Base-by-base conservation (phyloP, 1,140 invertebrate genomes). In the Conopomorpha cramerella region DNA sequence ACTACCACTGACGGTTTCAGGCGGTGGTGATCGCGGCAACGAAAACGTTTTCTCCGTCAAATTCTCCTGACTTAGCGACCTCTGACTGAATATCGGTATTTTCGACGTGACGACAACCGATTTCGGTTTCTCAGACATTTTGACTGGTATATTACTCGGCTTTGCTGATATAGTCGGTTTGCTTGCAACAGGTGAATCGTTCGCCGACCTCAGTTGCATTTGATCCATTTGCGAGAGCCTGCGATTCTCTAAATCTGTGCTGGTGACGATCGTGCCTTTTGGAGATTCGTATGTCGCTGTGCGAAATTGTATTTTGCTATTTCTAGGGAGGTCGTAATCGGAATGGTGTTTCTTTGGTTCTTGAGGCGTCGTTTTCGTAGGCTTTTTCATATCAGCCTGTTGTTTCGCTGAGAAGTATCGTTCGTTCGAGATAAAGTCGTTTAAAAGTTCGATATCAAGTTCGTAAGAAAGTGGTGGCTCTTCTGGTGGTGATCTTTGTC, bases 201-300 rank as follows among this genome's bases (percentile, higher is more conserved):
- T 46, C 10, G 45, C 38, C 1, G 56, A 43, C 23, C 66, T 31
- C n/a, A 70, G 34, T 17, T 67, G 62, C 12, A 71, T 71, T 38
- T 76, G 71, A 31, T 76, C 71, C 19, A 76, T 36, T 40, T 76
- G 67, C 8, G 80, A 82, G 10, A 80, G 51, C 40, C 81, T 51
- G 35, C 67, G 43, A 45, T 76, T 76, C 36, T 76, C 71, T 14
- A 76, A 34, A 43, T 76, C 71, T 11, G 71, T 76, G 38, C 71
- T 76, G 0, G 71, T 76, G 0, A 76, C 66, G 31, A 76, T 72
- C 0, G 70, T 63, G 1, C 66, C 62, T 38, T 73, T 76, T 14
- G 65, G 63, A 40, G 66, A 64, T 71, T 83, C 81, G 47, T 84
- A 83, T 16, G 80, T 83, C 0, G 82, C 77, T 12, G 82, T 83